Conservation (phyloP, 2,113 vertebrate species). For the Bambusicola thoracicus region DNA sequence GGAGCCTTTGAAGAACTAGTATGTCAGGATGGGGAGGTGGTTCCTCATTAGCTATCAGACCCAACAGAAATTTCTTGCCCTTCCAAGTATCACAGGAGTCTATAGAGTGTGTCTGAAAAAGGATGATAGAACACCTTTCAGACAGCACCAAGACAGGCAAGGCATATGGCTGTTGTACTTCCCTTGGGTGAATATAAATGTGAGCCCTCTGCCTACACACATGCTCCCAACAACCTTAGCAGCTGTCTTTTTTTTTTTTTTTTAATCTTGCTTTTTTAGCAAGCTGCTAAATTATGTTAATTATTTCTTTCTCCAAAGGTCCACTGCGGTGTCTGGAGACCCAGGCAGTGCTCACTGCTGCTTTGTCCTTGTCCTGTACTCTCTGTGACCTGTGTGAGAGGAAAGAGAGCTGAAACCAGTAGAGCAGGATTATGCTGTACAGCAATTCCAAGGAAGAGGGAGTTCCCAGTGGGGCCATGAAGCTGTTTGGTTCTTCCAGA, state of each 20-base stretch:
- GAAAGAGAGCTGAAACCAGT: background rate
- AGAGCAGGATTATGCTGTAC: background rate
- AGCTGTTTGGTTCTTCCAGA: background rate
- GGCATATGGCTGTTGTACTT: background rate
- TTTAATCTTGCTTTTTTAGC: background rate
- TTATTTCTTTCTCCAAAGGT: background rate
- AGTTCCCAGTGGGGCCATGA: background rate
- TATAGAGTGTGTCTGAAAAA: background rate
- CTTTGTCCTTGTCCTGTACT: background rate
- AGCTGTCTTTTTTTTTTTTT: background rate
- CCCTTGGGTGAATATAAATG: rapidly evolving
- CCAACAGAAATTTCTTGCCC: background rate
- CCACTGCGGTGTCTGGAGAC: background rate
- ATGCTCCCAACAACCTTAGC: background rate
- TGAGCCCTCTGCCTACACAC: background rate
- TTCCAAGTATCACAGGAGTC: background rate
- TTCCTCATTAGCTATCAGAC: background rate
- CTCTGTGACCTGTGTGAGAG: background rate
- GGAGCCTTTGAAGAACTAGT: background rate
- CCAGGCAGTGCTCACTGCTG: background rate
- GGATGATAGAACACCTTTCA: background rate
- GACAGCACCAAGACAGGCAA: background rate
- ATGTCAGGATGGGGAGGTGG: background rate
- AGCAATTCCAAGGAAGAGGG: background rate
- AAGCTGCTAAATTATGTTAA: background rate